Percentiles rank a stretch among this genome's conserved stretches.
Conservation (phyloP, 2,113 vertebrate species). For the Peromyscus polionotus region DNA sequence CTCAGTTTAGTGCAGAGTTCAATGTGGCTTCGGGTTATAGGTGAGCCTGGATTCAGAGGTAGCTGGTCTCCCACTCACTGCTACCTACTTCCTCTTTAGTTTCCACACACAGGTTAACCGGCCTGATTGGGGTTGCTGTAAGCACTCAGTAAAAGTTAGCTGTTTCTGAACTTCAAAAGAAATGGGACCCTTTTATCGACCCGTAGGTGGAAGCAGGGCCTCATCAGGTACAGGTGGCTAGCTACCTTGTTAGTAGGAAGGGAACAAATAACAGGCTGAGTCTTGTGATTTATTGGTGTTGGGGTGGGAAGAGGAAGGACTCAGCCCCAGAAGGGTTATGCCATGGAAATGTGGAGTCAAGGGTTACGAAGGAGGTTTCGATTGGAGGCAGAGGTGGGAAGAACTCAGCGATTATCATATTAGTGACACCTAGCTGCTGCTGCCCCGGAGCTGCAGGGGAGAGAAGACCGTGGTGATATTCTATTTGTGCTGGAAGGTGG, state of each 20-base stretch:
- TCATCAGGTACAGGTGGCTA: constrained; percentile 26
- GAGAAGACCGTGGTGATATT: background rate
- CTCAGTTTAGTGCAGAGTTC: background rate
- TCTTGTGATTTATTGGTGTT: constrained; percentile 55
- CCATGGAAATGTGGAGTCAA: background rate
- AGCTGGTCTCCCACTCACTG: background rate
- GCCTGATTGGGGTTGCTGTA: constrained; percentile 12
- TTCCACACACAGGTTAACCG: background rate
- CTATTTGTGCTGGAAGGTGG: no score
- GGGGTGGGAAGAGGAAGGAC: no score
- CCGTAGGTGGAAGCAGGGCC: background rate
- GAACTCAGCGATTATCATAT: background rate
- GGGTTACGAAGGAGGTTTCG: background rate
- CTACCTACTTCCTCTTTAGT: background rate
- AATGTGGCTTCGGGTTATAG: background rate
- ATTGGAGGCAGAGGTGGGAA: background rate
- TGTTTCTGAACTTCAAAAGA: constrained; percentile 69
- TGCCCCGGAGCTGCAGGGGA: background rate
- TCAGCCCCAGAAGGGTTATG: background rate
- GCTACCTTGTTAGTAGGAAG: constrained; percentile 50
- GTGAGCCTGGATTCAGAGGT: background rate
- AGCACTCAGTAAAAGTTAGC: constrained; percentile 45
- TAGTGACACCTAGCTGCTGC: background rate
- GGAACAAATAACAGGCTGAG: constrained; percentile 54
- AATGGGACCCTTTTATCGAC: constrained; percentile 52